Percentiles rank a stretch among this genome's conserved stretches.
These are phyloP conservation scores for Brachyptera putata DNA, from an alignment of 2,888 invertebrate genomes.

Conservation along the genomic window DNA sequence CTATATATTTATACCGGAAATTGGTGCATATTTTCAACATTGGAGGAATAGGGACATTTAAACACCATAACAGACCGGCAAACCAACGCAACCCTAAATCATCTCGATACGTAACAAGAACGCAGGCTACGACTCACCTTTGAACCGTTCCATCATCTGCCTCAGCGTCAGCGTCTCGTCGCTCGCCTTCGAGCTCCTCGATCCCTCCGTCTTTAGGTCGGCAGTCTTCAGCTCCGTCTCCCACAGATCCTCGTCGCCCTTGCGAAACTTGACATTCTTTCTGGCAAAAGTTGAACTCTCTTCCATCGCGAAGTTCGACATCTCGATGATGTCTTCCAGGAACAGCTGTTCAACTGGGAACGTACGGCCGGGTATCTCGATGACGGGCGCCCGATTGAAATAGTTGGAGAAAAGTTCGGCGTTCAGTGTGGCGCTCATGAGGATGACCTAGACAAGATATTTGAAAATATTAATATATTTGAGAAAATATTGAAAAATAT, in stretches of 20 bases:
- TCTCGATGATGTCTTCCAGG: slow-evolving; percentile 75
- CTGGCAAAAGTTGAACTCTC: slow-evolving; percentile 60
- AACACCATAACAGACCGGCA: too few species aligned
- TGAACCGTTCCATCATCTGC: slow-evolving; percentile 64
- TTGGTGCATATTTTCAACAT: too few species aligned
- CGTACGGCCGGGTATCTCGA: slow-evolving; percentile 69
- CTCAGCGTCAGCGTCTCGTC: slow-evolving; percentile 68
- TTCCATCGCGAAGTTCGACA: slow-evolving; percentile 56
- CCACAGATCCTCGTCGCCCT: slow-evolving; percentile 43
- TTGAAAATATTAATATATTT: too few species aligned
- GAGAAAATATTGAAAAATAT: too few species aligned
- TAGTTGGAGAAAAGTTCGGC: slow-evolving; percentile 79
- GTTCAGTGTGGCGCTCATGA: slow-evolving; percentile 94
- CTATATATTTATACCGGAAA: too few species aligned
- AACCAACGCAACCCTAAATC: too few species aligned
- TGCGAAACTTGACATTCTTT: slow-evolving; percentile 53
- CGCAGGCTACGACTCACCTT: slow-evolving; percentile 42
- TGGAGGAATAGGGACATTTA: too few species aligned
- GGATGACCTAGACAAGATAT: slow-evolving; percentile 60
- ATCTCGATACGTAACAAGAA: too few species aligned
- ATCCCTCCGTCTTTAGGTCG: slow-evolving; percentile 54
- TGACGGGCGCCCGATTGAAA: slow-evolving; percentile 71
- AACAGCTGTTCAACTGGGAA: slow-evolving; percentile 79
- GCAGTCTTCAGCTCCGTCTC: slow-evolving; percentile 62
- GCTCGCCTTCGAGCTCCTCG: slow-evolving; percentile 57